These are phyloP conservation scores for Microtus richardsoni DNA, from an alignment of 2,113 vertebrate species.

Conservation along the genomic window DNA sequence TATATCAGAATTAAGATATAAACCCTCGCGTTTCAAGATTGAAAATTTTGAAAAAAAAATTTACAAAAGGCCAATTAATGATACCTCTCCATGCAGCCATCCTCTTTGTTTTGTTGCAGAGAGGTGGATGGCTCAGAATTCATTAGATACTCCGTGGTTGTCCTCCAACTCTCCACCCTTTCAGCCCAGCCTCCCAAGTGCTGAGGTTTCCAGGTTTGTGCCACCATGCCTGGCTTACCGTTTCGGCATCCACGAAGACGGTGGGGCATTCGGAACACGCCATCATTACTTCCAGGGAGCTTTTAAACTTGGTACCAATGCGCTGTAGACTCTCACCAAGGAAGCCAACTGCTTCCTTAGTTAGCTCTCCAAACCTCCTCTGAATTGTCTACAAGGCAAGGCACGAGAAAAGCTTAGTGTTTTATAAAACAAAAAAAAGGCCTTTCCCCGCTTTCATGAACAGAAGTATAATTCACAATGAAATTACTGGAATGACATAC, in stretches of 20 bases:
- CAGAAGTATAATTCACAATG: background rate
- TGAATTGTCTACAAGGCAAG: slow-evolving; percentile 91
- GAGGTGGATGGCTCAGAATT: background rate
- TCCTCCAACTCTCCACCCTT: background rate
- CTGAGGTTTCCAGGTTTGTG: background rate
- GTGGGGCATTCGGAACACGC: slow-evolving; percentile 95
- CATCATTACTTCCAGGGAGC: slow-evolving; percentile 97
- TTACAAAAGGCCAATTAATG: background rate
- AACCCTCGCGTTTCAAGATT: background rate
- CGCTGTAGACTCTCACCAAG: slow-evolving; percentile 94
- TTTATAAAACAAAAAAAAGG: background rate
- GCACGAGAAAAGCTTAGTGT: slow-evolving; percentile 17
- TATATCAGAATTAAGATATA: slow-evolving; percentile 24
- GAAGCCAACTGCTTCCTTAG: slow-evolving; percentile 93
- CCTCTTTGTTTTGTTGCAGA: background rate
- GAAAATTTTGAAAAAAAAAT: background rate
- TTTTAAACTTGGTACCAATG: slow-evolving; percentile 96
- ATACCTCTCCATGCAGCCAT: background rate
- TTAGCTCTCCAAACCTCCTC: slow-evolving; percentile 94
- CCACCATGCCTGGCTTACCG: slow-evolving; percentile 86
- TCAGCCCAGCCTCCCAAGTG: background rate
- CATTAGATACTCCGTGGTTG: background rate
- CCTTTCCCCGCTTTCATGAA: background rate
- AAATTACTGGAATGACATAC: background rate
- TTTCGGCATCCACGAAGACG: slow-evolving; percentile 98